phyloP scores from a whole-genome alignment of 2,888 invertebrate genomes.

The Hyposoter didymator region DNA sequence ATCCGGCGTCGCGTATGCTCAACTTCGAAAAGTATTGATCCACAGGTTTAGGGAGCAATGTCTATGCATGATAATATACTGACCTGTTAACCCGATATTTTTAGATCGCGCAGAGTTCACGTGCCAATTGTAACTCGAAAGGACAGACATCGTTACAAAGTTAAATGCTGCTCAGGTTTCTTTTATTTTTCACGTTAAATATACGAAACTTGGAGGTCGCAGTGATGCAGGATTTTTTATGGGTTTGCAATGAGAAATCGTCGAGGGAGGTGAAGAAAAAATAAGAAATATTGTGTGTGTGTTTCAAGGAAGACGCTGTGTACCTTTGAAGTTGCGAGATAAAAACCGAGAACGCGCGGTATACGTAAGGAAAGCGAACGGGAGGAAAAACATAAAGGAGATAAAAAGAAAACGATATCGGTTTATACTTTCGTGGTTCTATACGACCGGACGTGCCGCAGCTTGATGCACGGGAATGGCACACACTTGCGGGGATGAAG shows the following conservation, averaged over 20 bases:
- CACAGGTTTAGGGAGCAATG: background rate
- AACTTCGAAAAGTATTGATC: constrained; percentile 7
- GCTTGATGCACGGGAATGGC: constrained; percentile 66
- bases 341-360: constrained; percentile 4
- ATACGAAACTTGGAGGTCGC: background rate
- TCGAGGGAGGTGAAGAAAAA: background rate
- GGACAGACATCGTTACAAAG: background rate
- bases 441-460: constrained; percentile 70
- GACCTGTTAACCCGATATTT: constrained; percentile 1
- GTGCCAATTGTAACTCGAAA: background rate
- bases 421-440: constrained; percentile 65
- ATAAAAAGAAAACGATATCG: constrained; percentile 56
- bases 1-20: background rate
- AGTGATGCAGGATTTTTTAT: background rate
- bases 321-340: background rate
- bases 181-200: background rate
- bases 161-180: background rate
- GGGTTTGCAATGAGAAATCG: background rate
- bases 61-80: background rate
- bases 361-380: background rate
- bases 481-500: constrained; percentile 51
- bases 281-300: background rate
- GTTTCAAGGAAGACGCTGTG: background rate
- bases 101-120: background rate
- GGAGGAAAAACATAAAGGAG: constrained; percentile 28